Base-by-base conservation (phyloP, 2,888 invertebrate species). In the Brenthis hecate region DNA sequence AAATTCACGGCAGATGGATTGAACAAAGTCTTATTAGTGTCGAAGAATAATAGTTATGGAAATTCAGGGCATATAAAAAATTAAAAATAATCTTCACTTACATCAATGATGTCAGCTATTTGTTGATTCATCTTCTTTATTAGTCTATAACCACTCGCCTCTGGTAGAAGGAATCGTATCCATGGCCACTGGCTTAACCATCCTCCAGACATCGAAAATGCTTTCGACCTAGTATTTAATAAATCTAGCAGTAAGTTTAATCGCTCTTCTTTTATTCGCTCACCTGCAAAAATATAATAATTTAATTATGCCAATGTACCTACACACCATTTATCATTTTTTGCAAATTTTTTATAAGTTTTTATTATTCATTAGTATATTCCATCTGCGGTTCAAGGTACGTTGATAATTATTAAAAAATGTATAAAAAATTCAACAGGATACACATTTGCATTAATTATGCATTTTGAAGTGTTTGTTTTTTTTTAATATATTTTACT, bases 111-210 rank as follows among this genome's bases (percentile, higher is more conserved):
- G 16, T 83, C 80, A 79, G 94, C 94, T 71, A 95, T 86, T 74
- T 93, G 93, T 28, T 84, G 74, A 63, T 94, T 91, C 36, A 94
- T 89, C 6, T 84, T 83, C 62, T 88, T 85, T 28, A 95, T 86
- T 11, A 94, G 84, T 2, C 90, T 91, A 80, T 95, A 96, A 0
- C 96, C 96, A 68, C 94, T 94, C 14, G 87, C 76, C 68, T 94
- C 88, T 0, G 96, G 96, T 4, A 94, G 93, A 6, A 96, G 71
- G 77, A 93, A 94, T 68, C 96, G 91, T 69, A 96, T 83, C 85
- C 95, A 94, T 0, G 96, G 96, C 80, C 95, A 86, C 77, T 95
- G 94, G 74, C 95, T 96, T 13, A 96, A 81, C 67, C 95, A 79
- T 0, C 96, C 96, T 1, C 96, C 96, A 3, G 95, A 93, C 81